Percentiles rank a stretch among this genome's conserved stretches.
Conservation (phyloP, 2,797 vertebrate genomes). For the Lophius americanus region DNA sequence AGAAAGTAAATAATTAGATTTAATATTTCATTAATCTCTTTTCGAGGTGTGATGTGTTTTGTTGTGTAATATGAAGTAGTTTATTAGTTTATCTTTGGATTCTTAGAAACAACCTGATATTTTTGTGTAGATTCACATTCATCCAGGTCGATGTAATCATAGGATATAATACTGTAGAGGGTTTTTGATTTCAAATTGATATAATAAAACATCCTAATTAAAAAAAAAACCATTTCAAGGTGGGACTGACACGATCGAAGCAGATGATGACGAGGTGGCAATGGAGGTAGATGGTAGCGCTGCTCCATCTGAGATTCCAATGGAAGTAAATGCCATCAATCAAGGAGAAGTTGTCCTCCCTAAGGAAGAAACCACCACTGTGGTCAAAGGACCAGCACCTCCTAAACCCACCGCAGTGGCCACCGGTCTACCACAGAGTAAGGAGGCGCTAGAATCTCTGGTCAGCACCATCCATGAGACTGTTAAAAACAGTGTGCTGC, state of each 20-base stretch:
- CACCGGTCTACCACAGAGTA: constrained; percentile 86
- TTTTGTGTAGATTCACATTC: no score
- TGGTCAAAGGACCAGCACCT: background rate
- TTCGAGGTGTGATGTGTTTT: background rate
- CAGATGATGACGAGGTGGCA: constrained; percentile 70
- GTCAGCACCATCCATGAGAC: constrained; percentile 87
- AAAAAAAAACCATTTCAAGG: constrained; percentile 38
- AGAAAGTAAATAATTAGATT: constrained; percentile 78
- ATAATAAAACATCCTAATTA: background rate
- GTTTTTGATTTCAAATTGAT: background rate
- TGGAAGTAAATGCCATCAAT: constrained; percentile 40
- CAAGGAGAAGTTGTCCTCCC: background rate
- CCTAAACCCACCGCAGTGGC: constrained; percentile 25
- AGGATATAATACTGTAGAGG: background rate
- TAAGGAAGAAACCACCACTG: background rate
- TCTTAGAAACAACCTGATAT: background rate
- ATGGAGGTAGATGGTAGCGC: constrained; percentile 65
- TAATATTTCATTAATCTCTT: background rate
- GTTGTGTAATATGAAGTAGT: background rate
- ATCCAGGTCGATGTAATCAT: no score
- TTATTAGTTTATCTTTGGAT: background rate
- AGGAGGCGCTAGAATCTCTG: constrained; percentile 85
- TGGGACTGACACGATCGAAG: constrained; percentile 49
- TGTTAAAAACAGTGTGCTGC: constrained; percentile 87
- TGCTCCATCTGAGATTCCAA: constrained; percentile 17